Percentiles rank a stretch among this genome's conserved stretches.
Evolutionary conservation across 2,888 invertebrate species (phyloP).

Genomic region (Sarcophaga variegata): DNA sequence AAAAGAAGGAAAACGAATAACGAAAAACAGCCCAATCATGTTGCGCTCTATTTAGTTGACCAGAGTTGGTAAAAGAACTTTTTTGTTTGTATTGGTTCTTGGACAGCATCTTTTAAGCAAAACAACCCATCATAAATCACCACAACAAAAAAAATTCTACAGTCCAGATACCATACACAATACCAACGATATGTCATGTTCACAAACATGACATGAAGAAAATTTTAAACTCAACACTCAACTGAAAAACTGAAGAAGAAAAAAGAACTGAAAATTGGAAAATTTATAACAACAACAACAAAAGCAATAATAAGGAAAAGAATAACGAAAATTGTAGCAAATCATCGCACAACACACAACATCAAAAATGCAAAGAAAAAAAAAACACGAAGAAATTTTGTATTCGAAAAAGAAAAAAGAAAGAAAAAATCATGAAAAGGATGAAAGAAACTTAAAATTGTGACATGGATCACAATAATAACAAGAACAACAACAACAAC

Average conservation of each 20-base stretch:
- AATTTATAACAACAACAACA: background rate
- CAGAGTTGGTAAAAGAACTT: background rate
- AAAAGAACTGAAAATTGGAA: slow-evolving; percentile 1
- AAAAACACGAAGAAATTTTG: background rate
- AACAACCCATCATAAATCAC: slow-evolving; percentile 40
- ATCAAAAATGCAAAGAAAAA: background rate
- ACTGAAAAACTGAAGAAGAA: background rate
- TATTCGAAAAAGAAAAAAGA: slow-evolving; percentile 3
- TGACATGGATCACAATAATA: slow-evolving; percentile 46
- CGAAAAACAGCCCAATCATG: background rate
- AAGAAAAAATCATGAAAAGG: background rate
- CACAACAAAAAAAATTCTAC: slow-evolving; percentile 12
- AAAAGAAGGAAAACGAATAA: too few species aligned
- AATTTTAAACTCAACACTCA: background rate
- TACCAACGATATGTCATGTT: slow-evolving; percentile 20
- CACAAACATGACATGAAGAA: slow-evolving; percentile 19
- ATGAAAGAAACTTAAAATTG: slow-evolving; percentile 19
- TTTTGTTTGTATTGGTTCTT: too few species aligned
- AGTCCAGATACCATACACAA: slow-evolving; percentile 21
- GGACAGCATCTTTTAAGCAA: background rate
- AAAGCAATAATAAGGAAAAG: background rate
- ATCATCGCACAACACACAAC: slow-evolving; percentile 24
- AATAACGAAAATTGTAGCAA: slow-evolving; percentile 25
- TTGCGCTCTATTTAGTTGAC: background rate
- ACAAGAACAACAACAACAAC: background rate